Evolutionary conservation across 2,888 invertebrate genomes (phyloP).

Genomic region (Chloromyia formosa): DNA sequence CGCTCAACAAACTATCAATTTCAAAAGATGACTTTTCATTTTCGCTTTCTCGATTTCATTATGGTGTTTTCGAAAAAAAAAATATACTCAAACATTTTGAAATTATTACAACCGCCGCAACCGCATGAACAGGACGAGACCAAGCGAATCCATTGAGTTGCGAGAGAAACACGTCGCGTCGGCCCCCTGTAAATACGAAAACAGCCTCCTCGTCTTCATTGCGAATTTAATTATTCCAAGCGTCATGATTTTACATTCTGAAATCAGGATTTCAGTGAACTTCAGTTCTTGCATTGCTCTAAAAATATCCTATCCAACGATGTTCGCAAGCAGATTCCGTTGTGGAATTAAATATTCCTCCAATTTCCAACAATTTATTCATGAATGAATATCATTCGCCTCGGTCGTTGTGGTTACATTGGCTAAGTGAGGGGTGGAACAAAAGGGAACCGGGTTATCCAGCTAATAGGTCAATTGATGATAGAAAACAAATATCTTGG

Average conservation of each 20-base stretch:
- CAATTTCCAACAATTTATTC: conserved; percentile 46
- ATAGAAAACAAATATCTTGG: conserved; percentile 11
- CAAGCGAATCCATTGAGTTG: not conserved
- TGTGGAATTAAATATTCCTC: conserved; percentile 42
- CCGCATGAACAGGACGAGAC: not conserved
- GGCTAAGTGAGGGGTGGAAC: not conserved
- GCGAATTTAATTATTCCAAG: conserved; percentile 35
- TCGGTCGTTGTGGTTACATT: conserved; percentile 24
- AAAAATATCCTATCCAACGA: not conserved
- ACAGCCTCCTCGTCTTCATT: not conserved
- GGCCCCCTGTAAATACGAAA: not conserved
- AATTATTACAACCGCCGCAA: conserved; percentile 19
- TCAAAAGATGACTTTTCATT: conserved; percentile 1
- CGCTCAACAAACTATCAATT: not conserved
- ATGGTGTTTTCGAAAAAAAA: not conserved
- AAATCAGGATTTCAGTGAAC: not conserved
- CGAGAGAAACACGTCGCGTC: not conserved
- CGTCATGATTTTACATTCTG: conserved; percentile 36
- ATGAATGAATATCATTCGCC: conserved; percentile 47
- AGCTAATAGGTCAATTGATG: conserved; percentile 18
- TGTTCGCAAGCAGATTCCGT: not conserved
- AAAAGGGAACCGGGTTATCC: not conserved
- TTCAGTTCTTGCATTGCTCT: not conserved
- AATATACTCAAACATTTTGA: not conserved
- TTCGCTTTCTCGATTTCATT: not conserved